phyloP scores from a whole-genome alignment of 2,797 vertebrate species.

The Stomatorhinus walkeri region DNA sequence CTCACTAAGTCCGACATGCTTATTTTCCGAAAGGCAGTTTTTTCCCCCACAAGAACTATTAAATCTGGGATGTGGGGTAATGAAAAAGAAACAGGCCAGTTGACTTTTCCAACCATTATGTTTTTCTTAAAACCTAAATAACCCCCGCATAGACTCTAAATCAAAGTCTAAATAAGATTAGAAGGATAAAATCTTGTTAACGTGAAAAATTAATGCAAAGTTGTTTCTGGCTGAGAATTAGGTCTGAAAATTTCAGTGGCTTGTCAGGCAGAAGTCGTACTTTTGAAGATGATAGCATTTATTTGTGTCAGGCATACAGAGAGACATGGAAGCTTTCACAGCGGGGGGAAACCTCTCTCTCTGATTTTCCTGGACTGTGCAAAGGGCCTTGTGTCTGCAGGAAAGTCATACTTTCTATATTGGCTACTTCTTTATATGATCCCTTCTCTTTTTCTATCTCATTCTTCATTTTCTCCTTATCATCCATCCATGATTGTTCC shows the following conservation, averaged over 20 bases:
- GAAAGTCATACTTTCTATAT: neutral
- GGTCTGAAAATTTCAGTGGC: neutral
- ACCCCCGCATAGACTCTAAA: neutral
- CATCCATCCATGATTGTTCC: neutral
- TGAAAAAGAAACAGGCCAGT: neutral
- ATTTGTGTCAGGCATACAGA: neutral
- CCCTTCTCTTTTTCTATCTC: neutral
- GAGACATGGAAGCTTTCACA: neutral
- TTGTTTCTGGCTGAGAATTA: neutral
- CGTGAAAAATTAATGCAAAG: slow-evolving; percentile 15
- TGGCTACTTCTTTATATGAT: neutral
- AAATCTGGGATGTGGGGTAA: neutral
- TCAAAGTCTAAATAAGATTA: neutral
- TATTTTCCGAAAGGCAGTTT: neutral
- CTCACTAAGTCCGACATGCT: neutral
- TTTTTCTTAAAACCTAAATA: neutral
- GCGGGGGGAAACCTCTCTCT: neutral
- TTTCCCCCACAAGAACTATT: neutral
- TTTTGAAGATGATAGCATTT: neutral
- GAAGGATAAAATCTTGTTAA: neutral
- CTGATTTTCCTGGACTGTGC: neutral
- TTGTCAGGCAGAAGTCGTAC: neutral
- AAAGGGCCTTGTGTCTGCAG: neutral
- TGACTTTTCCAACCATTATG: slow-evolving; percentile 4
- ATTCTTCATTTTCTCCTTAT: neutral